Conservation (phyloP, 1,140 invertebrate species). For the Pogonomyrmex barbatus region DNA sequence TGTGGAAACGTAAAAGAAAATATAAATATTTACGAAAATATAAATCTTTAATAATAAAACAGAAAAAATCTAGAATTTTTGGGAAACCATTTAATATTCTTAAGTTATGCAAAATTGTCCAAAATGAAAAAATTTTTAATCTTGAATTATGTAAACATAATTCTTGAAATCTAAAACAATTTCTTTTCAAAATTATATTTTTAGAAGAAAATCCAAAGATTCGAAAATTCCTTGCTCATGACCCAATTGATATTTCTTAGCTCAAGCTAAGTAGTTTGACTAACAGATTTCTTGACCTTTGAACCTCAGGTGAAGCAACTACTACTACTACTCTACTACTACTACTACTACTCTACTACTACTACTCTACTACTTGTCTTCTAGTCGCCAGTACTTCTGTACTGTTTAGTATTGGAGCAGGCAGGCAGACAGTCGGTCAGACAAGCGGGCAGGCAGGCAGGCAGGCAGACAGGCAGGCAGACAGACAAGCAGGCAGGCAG, state of each 20-base stretch:
- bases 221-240: constrained; percentile 50
- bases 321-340: constrained; percentile 78
- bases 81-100: not conserved
- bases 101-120: not conserved
- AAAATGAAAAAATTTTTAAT: not conserved
- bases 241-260: constrained; percentile 48
- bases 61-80: not conserved
- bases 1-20: not conserved
- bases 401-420: constrained; percentile 85
- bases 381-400: constrained; percentile 85
- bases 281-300: constrained; percentile 86
- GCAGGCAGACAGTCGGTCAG: constrained; percentile 75
- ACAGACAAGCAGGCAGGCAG: constrained; percentile 82
- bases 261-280: constrained; percentile 73
- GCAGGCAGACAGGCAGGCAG: constrained; percentile 74
- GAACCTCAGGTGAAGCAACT: constrained; percentile 86
- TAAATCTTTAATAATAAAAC: not conserved
- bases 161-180: not conserved
- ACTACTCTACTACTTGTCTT: constrained; percentile 83
- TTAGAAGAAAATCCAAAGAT: constrained; percentile 41
- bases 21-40: not conserved
- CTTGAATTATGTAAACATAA: not conserved
- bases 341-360: constrained; percentile 78
- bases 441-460: constrained; percentile 78
- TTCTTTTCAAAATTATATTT: not conserved